phyloP scores from a whole-genome alignment of 2,888 invertebrate species.

The Hofmannophila pseudospretella region DNA sequence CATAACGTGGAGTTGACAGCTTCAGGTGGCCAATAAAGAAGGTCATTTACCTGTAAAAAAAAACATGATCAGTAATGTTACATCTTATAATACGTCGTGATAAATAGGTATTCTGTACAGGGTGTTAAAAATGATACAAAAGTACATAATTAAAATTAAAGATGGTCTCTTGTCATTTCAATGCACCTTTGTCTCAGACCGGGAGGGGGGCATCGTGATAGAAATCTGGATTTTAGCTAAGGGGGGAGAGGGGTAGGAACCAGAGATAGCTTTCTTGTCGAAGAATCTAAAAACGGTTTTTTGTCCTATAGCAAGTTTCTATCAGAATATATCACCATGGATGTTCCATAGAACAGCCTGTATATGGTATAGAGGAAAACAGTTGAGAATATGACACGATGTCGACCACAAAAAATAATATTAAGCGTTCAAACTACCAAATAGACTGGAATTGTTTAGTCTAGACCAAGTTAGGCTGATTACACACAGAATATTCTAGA shows the following conservation, averaged over 20 bases:
- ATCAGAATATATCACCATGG: no score
- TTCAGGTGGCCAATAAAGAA: conserved; percentile 26
- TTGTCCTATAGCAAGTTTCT: no score
- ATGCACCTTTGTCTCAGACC: no score
- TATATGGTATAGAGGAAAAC: not conserved
- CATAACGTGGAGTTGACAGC: not conserved
- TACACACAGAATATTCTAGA: no score
- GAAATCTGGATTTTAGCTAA: no score
- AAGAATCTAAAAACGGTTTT: no score
- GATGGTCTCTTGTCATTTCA: no score
- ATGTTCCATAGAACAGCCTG: no score
- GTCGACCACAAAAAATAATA: not conserved
- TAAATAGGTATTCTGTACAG: not conserved
- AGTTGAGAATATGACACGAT: not conserved
- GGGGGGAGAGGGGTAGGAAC: no score
- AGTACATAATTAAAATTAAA: no score
- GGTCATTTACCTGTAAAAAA: conserved; percentile 57
- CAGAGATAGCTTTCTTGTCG: no score
- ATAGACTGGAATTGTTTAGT: not conserved
- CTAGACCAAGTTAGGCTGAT: not conserved
- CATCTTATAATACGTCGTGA: conserved; percentile 10
- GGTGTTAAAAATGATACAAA: not conserved
- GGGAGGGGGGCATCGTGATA: no score
- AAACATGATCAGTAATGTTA: conserved; percentile 27
- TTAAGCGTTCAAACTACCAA: conserved; percentile 8